These are phyloP conservation scores for Pluvianellus socialis DNA, from an alignment of 2,113 vertebrate genomes.

Conservation along the genomic window DNA sequence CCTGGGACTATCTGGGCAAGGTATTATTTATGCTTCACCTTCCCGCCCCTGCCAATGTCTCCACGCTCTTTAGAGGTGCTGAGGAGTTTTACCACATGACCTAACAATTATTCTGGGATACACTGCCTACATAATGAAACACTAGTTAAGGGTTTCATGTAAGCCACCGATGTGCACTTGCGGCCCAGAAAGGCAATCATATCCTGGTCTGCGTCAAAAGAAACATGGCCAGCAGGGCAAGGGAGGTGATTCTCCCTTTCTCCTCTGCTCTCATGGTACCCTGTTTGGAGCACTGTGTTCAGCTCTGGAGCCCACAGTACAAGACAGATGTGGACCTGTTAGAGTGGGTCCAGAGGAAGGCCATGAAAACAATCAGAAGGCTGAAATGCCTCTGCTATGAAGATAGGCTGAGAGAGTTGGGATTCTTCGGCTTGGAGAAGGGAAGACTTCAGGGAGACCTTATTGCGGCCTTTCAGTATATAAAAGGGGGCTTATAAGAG, in stretches of 20 bases:
- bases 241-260: neutral
- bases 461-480: rapidly evolving
- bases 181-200: neutral
- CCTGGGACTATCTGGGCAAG: neutral
- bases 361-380: rapidly evolving
- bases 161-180: rapidly evolving
- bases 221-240: neutral
- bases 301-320: no score
- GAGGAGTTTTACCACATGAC: neutral
- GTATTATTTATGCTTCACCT: neutral
- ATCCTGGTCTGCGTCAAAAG: neutral
- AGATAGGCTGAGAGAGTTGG: neutral
- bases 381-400: neutral
- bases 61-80: neutral
- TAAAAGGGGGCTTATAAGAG: no score
- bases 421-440: neutral
- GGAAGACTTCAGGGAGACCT: neutral
- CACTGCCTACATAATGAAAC: neutral
- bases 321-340: no score
- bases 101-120: neutral
- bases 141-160: neutral
- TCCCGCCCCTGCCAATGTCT: neutral
- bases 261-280: rapidly evolving
- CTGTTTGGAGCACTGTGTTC: neutral
- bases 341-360: neutral